Evolutionary conservation across 1,140 invertebrate species (phyloP).

Genomic region (Xylocopa sonorina): DNA sequence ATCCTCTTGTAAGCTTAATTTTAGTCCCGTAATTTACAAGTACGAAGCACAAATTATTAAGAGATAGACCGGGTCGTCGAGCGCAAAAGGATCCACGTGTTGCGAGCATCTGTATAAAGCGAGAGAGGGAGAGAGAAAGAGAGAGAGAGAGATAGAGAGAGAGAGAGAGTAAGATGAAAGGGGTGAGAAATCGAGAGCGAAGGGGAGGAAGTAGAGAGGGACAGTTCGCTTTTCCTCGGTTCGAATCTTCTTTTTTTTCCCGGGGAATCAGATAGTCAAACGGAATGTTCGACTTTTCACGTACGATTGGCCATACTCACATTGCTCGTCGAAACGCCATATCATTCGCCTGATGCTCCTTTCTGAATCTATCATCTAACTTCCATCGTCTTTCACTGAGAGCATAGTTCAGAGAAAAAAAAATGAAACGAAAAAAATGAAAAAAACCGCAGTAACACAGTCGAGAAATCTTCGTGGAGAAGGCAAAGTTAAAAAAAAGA

Average conservation of each 20-base stretch:
- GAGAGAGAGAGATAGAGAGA: background rate
- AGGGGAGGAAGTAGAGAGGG: background rate
- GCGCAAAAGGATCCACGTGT: slow-evolving; percentile 67
- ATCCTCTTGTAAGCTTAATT: slow-evolving; percentile 50
- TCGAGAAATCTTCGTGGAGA: background rate
- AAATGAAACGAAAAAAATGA: slow-evolving; percentile 2
- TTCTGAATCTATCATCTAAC: slow-evolving; percentile 1
- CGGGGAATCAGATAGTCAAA: background rate
- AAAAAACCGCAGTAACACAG: background rate
- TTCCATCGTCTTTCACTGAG: slow-evolving; percentile 6
- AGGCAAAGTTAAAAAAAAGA: slow-evolving; percentile 12
- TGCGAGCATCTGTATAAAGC: slow-evolving; percentile 40
- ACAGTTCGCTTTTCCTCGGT: slow-evolving; percentile 34
- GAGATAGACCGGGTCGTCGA: slow-evolving; percentile 63
- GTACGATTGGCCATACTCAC: background rate
- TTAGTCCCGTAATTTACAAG: slow-evolving; percentile 52
- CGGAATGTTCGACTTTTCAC: background rate
- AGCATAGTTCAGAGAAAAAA: background rate
- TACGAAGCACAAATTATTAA: slow-evolving; percentile 63
- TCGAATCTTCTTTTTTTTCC: slow-evolving; percentile 14
- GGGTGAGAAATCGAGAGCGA: background rate
- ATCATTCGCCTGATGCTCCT: background rate
- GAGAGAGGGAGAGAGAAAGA: background rate
- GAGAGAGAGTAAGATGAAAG: background rate
- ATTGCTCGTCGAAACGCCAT: background rate